These are phyloP conservation scores for Emydocephalus ijimae DNA, from an alignment of 2,113 vertebrate species.

Conservation along the genomic window DNA sequence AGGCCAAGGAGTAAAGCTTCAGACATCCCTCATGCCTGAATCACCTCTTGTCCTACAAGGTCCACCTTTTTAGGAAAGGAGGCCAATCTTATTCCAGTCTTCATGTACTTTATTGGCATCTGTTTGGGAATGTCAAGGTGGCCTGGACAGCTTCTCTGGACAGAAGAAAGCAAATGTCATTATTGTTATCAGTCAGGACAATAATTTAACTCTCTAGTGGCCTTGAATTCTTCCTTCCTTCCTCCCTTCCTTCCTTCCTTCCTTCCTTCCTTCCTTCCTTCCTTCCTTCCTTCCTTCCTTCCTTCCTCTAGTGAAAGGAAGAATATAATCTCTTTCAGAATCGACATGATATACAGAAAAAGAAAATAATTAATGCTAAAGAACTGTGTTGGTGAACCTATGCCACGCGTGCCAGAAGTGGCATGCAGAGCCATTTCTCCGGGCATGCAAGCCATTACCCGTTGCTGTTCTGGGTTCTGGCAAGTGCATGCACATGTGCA, in stretches of 20 bases:
- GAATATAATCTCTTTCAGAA: neutral
- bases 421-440: no score
- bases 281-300: neutral
- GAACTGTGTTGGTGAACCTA: no score
- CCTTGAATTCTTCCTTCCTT: slow-evolving; percentile 13
- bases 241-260: neutral
- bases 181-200: slow-evolving; percentile 56
- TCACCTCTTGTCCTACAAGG: slow-evolving; percentile 53
- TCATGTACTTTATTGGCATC: slow-evolving; percentile 32
- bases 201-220: neutral
- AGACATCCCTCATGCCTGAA: neutral
- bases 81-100: neutral
- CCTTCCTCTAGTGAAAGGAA: neutral
- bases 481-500: no score
- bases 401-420: no score
- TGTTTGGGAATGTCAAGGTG: slow-evolving; percentile 30
- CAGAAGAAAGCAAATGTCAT: slow-evolving; percentile 28
- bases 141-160: neutral
- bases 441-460: no score
- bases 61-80: slow-evolving; percentile 58
- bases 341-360: neutral
- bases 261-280: neutral
- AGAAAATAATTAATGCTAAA: neutral
- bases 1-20: neutral
- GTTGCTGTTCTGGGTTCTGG: no score